A percentile compares a stretch with the other conserved stretches of the same genome.
phyloP scores from a whole-genome alignment of 2,113 vertebrate species.

The Myodes glareolus region DNA sequence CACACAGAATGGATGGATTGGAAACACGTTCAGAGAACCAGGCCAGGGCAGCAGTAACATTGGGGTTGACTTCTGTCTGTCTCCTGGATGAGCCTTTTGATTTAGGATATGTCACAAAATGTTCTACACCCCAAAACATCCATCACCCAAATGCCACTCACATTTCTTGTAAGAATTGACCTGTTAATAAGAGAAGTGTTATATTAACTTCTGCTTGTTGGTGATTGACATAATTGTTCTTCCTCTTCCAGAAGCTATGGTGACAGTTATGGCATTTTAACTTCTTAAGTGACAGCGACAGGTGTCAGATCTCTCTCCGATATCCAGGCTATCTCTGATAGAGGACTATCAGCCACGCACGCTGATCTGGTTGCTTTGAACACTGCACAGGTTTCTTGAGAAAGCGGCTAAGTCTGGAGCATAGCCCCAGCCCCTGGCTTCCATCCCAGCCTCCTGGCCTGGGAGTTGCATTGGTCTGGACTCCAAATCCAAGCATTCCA shows the following conservation, averaged over 20 bases:
- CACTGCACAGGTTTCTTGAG: neutral
- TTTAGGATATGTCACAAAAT: neutral
- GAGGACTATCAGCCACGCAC: neutral
- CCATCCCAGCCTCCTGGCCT: no score
- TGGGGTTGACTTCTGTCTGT: neutral
- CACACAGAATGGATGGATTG: neutral
- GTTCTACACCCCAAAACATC: neutral
- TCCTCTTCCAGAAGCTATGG: neutral
- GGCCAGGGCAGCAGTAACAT: no score
- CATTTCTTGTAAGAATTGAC: neutral
- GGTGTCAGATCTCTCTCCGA: neutral
- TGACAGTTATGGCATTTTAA: neutral
- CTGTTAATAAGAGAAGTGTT: neutral
- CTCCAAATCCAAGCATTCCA: no score
- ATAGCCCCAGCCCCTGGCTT: no score
- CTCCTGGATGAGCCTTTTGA: neutral
- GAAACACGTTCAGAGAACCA: neutral
- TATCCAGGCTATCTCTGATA: neutral
- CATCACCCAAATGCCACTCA: neutral
- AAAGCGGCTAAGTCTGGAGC: neutral
- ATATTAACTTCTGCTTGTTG: neutral
- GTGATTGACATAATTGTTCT: neutral
- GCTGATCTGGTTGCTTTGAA: neutral
- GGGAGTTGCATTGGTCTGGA: no score
- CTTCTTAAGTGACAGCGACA: neutral